Conservation (phyloP, 2,888 invertebrate species). For the Polydrusus tereticollis region DNA sequence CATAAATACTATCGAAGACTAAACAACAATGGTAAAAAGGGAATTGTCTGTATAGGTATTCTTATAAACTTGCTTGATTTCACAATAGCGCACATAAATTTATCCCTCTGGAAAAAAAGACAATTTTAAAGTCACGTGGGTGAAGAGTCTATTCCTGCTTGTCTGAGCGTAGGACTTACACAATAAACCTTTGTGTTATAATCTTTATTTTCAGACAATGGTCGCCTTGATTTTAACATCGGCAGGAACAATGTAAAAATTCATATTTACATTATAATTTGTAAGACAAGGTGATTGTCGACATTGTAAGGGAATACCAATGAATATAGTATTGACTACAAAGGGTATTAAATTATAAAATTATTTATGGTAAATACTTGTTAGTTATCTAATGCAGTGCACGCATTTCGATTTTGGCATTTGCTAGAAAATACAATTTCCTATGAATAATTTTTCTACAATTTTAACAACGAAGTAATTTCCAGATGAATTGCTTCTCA, state of each 20-base stretch:
- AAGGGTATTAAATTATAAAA: no score
- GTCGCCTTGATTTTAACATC: slow-evolving; percentile 18
- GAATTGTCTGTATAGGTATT: not conserved
- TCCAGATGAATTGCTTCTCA: no score
- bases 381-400: no score
- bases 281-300: not conserved
- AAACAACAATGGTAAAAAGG: not conserved
- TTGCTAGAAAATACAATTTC: no score
- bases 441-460: no score
- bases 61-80: not conserved
- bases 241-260: slow-evolving; percentile 9
- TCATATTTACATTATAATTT: not conserved
- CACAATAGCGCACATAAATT: slow-evolving; percentile 9
- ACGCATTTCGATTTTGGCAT: no score
- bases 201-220: slow-evolving; percentile 32
- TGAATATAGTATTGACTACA: no score
- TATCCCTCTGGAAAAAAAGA: not conserved
- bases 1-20: not conserved
- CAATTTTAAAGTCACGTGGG: slow-evolving; percentile 1
- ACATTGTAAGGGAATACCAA: not conserved
- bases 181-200: slow-evolving; percentile 25
- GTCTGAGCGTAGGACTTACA: slow-evolving; percentile 1
- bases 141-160: slow-evolving; percentile 2
- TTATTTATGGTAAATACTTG: no score
- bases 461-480: no score